phyloP scores from a whole-genome alignment of 2,797 vertebrate species.

The Coccyzus lansbergi region DNA sequence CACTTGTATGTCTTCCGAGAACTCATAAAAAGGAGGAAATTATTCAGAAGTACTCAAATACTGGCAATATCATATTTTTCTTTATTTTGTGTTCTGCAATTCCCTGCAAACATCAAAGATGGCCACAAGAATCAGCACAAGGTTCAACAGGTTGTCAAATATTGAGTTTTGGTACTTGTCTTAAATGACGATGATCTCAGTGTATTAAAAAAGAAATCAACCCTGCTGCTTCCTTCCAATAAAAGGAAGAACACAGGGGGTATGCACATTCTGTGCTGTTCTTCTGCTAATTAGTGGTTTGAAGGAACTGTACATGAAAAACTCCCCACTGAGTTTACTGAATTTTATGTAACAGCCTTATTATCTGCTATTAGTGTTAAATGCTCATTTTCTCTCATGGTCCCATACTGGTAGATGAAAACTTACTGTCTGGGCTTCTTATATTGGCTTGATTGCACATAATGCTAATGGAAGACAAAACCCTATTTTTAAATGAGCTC shows the following conservation, averaged over 20 bases:
- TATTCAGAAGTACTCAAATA: not conserved
- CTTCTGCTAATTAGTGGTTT: conserved; percentile 62
- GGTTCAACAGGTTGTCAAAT: not conserved
- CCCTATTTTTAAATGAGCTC: not conserved
- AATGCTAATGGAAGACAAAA: not conserved
- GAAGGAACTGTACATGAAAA: conserved; percentile 9
- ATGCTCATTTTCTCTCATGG: conserved; percentile 20
- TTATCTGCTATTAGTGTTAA: conserved; percentile 70
- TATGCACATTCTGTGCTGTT: not conserved
- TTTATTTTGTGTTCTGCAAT: not conserved
- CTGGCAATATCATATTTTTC: not conserved
- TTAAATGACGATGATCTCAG: not conserved
- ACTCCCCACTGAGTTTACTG: conserved; percentile 37
- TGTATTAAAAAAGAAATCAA: not conserved
- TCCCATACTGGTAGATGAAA: not conserved
- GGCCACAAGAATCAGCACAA: not conserved
- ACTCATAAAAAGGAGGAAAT: not conserved
- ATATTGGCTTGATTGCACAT: not conserved
- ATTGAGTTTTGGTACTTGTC: not conserved
- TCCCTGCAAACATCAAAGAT: not conserved
- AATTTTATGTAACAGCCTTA: conserved; percentile 52
- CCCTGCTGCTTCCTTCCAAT: not conserved
- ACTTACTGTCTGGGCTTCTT: not conserved
- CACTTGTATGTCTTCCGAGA: not conserved
- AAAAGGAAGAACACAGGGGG: not conserved